Evolutionary conservation across 2,797 vertebrate genomes (phyloP).

Genomic region (Limnodromus scolopaceus): DNA sequence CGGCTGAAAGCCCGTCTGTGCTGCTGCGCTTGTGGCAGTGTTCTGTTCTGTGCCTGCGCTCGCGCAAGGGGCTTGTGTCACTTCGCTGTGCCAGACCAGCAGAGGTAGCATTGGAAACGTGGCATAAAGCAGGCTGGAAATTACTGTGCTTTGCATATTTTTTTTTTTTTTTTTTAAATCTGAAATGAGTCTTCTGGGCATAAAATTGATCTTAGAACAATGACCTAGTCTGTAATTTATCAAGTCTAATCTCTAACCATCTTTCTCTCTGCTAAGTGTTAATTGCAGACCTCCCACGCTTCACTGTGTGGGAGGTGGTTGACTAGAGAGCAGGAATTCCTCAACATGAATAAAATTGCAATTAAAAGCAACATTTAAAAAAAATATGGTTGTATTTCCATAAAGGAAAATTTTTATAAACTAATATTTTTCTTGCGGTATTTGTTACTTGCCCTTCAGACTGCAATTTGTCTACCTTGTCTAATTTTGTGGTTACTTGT

Average conservation of each 20-base stretch:
- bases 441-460: not conserved
- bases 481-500: not conserved
- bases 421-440: not conserved
- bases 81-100: not conserved
- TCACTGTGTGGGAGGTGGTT: conserved; percentile 19
- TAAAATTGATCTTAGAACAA: not conserved
- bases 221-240: not conserved
- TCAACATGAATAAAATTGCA: not conserved
- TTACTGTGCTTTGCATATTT: not conserved
- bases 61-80: not conserved
- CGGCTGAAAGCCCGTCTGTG: not conserved
- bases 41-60: not conserved
- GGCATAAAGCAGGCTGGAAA: not conserved
- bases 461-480: not conserved
- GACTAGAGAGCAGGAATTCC: not conserved
- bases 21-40: not conserved
- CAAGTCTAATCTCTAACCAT: not conserved
- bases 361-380: not conserved
- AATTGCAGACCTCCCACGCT: not conserved
- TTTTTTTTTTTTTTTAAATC: not conserved
- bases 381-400: not conserved
- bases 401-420: not conserved
- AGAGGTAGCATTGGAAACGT: not conserved
- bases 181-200: not conserved
- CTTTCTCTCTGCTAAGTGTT: not conserved